These are phyloP conservation scores for Pogonophryne albipinna DNA, from an alignment of 2,797 vertebrate species.

Conservation along the genomic window DNA sequence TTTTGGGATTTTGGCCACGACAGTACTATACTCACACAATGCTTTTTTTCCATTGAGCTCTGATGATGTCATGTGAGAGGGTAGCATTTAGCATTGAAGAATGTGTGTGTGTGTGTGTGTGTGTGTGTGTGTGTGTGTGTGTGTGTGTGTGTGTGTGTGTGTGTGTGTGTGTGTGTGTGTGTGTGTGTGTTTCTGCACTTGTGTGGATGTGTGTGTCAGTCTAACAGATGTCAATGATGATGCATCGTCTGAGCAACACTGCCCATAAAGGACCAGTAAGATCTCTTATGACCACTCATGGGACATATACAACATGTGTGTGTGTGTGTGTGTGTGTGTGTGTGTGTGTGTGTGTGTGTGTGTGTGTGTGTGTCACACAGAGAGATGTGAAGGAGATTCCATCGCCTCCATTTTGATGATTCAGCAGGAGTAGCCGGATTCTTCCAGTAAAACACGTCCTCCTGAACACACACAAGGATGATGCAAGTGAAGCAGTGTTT, in stretches of 20 bases:
- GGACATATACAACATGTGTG: conserved; percentile 10
- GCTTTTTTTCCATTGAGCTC: conserved; percentile 22
- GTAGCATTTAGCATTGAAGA: conserved; percentile 10
- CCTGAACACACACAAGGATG: not conserved
- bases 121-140: not conserved
- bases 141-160: conserved; percentile 19
- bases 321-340: not conserved
- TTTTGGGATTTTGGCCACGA: no score
- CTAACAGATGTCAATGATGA: conserved; percentile 62
- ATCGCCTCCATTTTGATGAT: conserved; percentile 47
- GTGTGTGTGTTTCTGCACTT: conserved; percentile 20
- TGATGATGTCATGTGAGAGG: conserved; percentile 50
- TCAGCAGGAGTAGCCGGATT: conserved; percentile 50
- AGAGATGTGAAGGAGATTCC: conserved; percentile 56
- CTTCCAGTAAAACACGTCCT: conserved; percentile 67
- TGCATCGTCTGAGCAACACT: conserved; percentile 45
- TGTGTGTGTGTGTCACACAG: conserved; percentile 19
- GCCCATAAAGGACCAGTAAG: conserved; percentile 26
- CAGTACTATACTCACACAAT: not conserved
- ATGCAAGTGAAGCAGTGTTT: conserved; percentile 1
- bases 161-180: conserved; percentile 21
- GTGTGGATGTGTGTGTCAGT: conserved; percentile 12
- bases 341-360: not conserved
- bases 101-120: no score
- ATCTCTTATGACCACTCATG: conserved; percentile 19